phyloP scores from a whole-genome alignment of 2,113 vertebrate species.

The Jacana jacana region DNA sequence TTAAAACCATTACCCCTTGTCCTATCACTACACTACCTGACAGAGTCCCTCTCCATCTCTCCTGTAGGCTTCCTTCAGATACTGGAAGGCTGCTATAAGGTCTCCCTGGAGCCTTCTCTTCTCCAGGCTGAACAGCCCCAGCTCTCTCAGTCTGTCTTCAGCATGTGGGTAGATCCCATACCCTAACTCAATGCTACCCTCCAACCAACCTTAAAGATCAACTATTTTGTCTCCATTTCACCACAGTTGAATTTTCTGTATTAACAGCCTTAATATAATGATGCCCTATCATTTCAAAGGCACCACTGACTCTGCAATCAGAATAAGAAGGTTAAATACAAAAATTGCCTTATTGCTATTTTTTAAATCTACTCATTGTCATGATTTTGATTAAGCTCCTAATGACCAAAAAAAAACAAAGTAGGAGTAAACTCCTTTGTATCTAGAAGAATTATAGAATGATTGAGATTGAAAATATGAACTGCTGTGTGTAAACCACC shows the following conservation, averaged over 20 bases:
- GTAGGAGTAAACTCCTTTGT: not conserved
- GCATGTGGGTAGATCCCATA: not conserved
- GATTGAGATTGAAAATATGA: not conserved
- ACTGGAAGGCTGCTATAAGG: too few species aligned
- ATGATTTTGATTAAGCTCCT: not conserved
- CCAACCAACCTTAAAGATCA: not conserved
- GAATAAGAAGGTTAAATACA: not conserved
- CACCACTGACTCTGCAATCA: not conserved
- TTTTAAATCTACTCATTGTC: not conserved
- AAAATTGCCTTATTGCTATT: not conserved
- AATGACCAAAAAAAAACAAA: not conserved
- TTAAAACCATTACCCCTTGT: too few species aligned
- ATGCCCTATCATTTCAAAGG: not conserved
- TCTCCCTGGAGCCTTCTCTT: too few species aligned
- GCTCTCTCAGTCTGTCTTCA: too few species aligned
- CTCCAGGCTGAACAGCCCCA: too few species aligned
- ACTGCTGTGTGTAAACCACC: not conserved
- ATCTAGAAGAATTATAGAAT: not conserved
- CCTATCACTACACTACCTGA: too few species aligned
- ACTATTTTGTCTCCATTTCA: not conserved
- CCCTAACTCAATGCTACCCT: not conserved
- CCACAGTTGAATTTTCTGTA: not conserved
- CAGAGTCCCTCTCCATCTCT: too few species aligned
- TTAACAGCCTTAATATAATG: not conserved
- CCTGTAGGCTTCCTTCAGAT: too few species aligned